Evolutionary conservation across 2,113 vertebrate species (phyloP).

Genomic region (Fregata magnificens): DNA sequence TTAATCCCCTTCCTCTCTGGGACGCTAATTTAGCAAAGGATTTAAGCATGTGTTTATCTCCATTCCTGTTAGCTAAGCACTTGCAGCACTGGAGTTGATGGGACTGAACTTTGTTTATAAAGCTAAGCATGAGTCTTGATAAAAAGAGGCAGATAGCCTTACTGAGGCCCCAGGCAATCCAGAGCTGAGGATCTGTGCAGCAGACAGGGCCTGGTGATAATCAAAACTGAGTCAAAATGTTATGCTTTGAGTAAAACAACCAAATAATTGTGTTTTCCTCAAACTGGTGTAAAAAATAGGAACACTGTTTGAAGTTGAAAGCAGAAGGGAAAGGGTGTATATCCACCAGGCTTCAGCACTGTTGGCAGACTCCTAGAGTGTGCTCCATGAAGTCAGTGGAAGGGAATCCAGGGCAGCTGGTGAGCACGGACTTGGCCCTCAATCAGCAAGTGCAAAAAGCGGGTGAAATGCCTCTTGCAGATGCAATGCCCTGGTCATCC

Average conservation of each 20-base stretch:
- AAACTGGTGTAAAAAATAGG: neutral
- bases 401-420: neutral
- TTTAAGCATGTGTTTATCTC: constrained; percentile 3
- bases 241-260: neutral
- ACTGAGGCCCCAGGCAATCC: neutral
- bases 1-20: constrained; percentile 1
- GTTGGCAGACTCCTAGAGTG: neutral
- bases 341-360: neutral
- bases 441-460: neutral
- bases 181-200: neutral
- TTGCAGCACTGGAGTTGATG: neutral
- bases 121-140: neutral
- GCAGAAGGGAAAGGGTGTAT: neutral
- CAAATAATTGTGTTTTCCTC: neutral
- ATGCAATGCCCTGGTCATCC: neutral
- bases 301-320: neutral
- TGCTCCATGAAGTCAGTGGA: neutral
- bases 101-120: neutral
- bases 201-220: neutral
- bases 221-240: neutral
- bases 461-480: neutral
- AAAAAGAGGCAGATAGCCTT: neutral
- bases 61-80: neutral
- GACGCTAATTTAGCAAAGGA: neutral
- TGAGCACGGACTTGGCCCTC: neutral